Percentiles rank a stretch among this genome's conserved stretches.
These are phyloP conservation scores for Meta bourneti DNA, from an alignment of 2,888 invertebrate genomes.

Conservation along the genomic window DNA sequence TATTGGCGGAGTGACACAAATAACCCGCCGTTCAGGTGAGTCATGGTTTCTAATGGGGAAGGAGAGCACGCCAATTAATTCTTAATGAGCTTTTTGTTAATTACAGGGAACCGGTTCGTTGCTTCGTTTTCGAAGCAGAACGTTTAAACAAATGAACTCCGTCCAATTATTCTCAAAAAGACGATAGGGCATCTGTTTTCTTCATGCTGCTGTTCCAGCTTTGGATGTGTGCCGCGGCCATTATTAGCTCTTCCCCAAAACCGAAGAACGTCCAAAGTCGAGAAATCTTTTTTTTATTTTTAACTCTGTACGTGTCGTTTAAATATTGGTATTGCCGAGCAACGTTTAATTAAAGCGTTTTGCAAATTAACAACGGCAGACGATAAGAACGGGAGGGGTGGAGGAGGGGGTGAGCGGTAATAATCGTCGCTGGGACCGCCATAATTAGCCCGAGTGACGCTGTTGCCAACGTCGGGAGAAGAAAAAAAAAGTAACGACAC, in stretches of 20 bases:
- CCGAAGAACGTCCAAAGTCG: no score
- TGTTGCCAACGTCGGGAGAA: conserved; percentile 36
- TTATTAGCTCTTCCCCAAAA: conserved; percentile 37
- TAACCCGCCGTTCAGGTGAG: conserved; percentile 68
- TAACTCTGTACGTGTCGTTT: conserved; percentile 52
- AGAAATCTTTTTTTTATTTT: not conserved
- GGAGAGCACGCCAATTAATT: conserved; percentile 73
- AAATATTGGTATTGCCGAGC: conserved; percentile 65
- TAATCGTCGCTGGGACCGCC: conserved; percentile 34
- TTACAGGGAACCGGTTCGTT: conserved; percentile 73
- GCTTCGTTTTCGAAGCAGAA: conserved; percentile 70
- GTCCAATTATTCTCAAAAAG: conserved; percentile 74
- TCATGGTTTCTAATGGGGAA: conserved; percentile 63
- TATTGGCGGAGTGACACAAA: conserved; percentile 65
- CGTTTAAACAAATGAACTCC: conserved; percentile 75
- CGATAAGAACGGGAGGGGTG: not conserved
- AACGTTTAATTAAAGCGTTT: conserved; percentile 69
- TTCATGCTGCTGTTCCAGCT: conserved; percentile 20
- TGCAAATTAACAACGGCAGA: conserved; percentile 57
- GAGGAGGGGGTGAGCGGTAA: not conserved
- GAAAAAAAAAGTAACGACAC: not conserved
- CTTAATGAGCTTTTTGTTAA: conserved; percentile 75
- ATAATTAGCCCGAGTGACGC: conserved; percentile 60
- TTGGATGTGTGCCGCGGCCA: conserved; percentile 63
- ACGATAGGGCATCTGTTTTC: conserved; percentile 12